Evolutionary conservation across 2,888 invertebrate species (phyloP), one percentile per base, ranked within the genome.

Genomic region (Torymus texanus): DNA sequence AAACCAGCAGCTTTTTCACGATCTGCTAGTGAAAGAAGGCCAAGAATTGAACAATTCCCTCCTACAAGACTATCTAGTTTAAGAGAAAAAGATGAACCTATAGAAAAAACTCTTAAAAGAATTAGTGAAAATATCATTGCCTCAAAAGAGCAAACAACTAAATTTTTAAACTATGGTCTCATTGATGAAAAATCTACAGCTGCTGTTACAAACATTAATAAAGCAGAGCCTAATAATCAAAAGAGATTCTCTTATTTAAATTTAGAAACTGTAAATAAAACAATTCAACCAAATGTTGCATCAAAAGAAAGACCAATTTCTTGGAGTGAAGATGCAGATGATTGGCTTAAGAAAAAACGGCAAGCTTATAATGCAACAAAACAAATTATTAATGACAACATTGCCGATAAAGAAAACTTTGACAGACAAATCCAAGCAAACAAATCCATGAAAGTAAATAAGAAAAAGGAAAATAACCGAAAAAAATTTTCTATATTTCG

Each of bases 401-500:
- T 80, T 8, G 85, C 84, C 0, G 85, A 87, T 59, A 88, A 89
- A 75, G 89, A 89, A 63, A 89, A 90, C 68, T 58, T 82, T 13
- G 75, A 79, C 14, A 77, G 59, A 62, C 63, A 81, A 65, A 53
- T 16, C 4, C 86, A 84, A 77, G 61, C 56, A 2, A 82, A 84
- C n/a, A 84, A 85, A 70, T 59, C 76, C 29, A 41, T 62, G 0
- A 84, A 84, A 73, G n/a, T 59, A 4, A 1, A 73, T 8, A 86
- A 84, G 18, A 88, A 86, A 63, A 85, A 85, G 75, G 83, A 85
- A 21, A 80, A 82, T 3, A 84, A 83, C 62, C 78, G 73, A 13
- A 87, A 85, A 72, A 87, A 87, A 78, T 88, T 89, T 79, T 86
- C 86, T n/a, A 87, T 90, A 77, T 89, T 89, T 83, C 87, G 88